phyloP scores from a whole-genome alignment of 2,888 invertebrate species.

The Octonoba sinensis region DNA sequence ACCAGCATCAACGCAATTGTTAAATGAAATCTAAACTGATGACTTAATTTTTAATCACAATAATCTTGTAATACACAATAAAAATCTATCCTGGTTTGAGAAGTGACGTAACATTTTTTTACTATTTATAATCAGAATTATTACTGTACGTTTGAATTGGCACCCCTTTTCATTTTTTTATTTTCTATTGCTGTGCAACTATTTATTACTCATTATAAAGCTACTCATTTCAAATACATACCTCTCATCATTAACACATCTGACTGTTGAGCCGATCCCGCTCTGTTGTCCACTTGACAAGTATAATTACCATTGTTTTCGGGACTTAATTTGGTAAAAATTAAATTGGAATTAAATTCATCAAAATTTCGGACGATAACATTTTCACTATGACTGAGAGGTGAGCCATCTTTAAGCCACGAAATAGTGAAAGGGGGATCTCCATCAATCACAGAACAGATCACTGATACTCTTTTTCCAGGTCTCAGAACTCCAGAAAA shows the following conservation, averaged over 20 bases:
- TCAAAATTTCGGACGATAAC: background rate
- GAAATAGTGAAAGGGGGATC: slow-evolving; percentile 48
- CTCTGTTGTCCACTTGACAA: background rate
- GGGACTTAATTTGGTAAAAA: background rate
- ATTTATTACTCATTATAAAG: background rate
- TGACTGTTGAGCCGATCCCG: slow-evolving; percentile 8
- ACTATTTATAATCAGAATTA: no score
- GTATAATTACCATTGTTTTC: slow-evolving; percentile 15
- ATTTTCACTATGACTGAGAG: background rate
- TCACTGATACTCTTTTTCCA: slow-evolving; percentile 1
- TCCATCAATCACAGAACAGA: slow-evolving; percentile 39
- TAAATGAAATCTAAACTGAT: no score
- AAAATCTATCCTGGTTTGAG: background rate
- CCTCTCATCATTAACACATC: background rate
- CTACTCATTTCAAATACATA: no score
- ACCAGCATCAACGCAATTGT: background rate
- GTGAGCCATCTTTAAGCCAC: slow-evolving; percentile 56
- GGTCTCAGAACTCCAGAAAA: slow-evolving; percentile 8
- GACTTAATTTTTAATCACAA: no score
- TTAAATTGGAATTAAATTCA: background rate
- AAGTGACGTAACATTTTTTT: background rate
- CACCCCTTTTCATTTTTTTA: no score
- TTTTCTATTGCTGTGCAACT: background rate
- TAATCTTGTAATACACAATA: no score
- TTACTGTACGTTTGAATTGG: no score